Evolutionary conservation across 1,140 invertebrate species (phyloP).

Genomic region (Zaprionus kolodkinae): DNA sequence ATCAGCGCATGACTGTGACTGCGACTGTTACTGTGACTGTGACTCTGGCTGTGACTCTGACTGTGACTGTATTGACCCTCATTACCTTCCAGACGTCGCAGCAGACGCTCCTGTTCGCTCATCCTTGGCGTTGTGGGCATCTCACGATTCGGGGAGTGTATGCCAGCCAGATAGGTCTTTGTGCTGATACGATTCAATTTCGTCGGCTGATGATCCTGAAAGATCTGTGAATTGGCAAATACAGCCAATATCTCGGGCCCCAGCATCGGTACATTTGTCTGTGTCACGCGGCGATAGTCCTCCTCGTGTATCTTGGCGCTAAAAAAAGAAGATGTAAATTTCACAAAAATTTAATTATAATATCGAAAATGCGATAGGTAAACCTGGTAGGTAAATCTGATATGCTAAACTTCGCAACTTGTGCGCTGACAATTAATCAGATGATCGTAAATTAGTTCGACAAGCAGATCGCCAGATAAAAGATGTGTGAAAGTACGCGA

Average conservation of each 20-base stretch:
- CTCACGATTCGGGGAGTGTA: constrained; percentile 73
- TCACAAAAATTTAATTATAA: not conserved
- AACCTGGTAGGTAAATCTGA: not conserved
- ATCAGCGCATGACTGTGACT: constrained; percentile 53
- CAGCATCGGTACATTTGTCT: constrained; percentile 80
- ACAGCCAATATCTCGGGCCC: constrained; percentile 82
- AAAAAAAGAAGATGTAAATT: constrained; percentile 3
- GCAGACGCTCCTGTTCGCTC: constrained; percentile 75
- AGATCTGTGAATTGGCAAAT: constrained; percentile 84
- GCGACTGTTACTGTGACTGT: too few relatives aligned
- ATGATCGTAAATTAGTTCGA: constrained; percentile 42
- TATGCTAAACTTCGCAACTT: not conserved
- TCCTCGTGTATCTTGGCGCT: constrained; percentile 83
- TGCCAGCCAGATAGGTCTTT: constrained; percentile 71
- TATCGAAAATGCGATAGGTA: not conserved
- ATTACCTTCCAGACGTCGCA: constrained; percentile 83
- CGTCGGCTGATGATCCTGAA: constrained; percentile 82
- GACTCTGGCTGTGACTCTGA: not conserved
- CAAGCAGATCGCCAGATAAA: constrained; percentile 7
- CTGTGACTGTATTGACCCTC: constrained; percentile 44
- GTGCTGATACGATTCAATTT: constrained; percentile 77
- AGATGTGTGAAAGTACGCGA: constrained; percentile 22
- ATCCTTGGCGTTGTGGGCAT: constrained; percentile 72
- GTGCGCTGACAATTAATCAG: constrained; percentile 26
- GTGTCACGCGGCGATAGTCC: constrained; percentile 81